Conservation (phyloP, 2,113 vertebrate genomes). For the Pelecanus crispus region DNA sequence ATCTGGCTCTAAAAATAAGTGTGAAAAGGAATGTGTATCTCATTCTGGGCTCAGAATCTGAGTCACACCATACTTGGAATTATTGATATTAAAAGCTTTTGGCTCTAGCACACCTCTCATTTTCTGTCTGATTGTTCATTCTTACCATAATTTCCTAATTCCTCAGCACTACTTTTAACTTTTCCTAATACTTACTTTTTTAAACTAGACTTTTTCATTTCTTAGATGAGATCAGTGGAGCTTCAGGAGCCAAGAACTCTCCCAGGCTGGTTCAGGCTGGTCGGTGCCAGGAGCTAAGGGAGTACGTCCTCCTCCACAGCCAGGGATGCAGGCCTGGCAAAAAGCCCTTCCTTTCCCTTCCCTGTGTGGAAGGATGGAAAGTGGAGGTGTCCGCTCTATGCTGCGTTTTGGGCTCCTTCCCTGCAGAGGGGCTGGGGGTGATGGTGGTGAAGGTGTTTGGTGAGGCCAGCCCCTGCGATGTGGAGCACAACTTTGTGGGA, state of each 20-base stretch:
- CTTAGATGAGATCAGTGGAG: background rate
- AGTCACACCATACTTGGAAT: background rate
- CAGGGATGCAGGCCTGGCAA: background rate
- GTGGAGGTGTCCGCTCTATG: rapidly evolving
- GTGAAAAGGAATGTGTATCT: background rate
- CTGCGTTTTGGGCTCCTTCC: background rate
- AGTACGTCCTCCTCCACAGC: background rate
- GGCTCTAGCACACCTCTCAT: background rate
- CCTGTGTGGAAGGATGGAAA: background rate
- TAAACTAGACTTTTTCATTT: background rate
- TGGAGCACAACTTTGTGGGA: background rate
- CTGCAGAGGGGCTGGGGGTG: rapidly evolving
- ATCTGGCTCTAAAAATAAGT: slow-evolving; percentile 21
- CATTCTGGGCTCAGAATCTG: background rate
- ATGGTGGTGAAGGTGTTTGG: background rate
- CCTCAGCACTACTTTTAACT: background rate
- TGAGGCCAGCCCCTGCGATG: background rate
- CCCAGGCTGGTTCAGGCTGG: background rate
- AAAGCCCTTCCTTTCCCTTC: background rate
- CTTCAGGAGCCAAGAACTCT: background rate
- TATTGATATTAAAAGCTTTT: background rate
- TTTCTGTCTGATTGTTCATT: background rate
- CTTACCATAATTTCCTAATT: background rate
- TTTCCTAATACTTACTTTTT: background rate
- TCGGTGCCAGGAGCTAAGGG: background rate